Evolutionary conservation across 2,113 vertebrate genomes (phyloP).

Genomic region (Callipepla squamata): DNA sequence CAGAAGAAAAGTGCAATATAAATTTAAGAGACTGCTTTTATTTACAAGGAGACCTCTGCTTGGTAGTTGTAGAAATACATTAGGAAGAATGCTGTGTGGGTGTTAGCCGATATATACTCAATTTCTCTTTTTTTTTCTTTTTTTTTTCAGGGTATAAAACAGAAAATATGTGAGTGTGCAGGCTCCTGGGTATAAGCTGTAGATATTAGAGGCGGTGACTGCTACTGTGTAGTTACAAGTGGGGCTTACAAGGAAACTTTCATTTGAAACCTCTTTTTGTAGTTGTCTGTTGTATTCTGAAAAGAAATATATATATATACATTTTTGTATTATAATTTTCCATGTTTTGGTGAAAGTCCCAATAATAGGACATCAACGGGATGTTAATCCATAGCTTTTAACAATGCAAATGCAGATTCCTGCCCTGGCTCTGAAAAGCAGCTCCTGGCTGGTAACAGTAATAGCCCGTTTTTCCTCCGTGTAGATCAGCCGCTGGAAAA

Average conservation of each 20-base stretch:
- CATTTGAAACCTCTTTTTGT: constrained; percentile 29
- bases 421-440: not conserved
- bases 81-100: constrained; percentile 58
- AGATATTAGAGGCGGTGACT: constrained; percentile 37
- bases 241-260: constrained; percentile 28
- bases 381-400: constrained; percentile 27
- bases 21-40: constrained; percentile 64
- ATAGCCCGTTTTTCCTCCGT: not conserved
- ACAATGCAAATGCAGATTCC: not conserved
- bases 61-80: constrained; percentile 62
- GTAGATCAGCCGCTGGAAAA: not conserved
- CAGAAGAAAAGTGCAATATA: constrained; percentile 65
- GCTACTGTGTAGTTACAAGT: constrained; percentile 30
- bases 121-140: constrained; percentile 31
- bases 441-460: not conserved
- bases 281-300: constrained; percentile 21
- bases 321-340: constrained; percentile 40
- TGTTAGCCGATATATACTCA: constrained; percentile 35
- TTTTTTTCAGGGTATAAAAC: constrained; percentile 43
- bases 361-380: constrained; percentile 13
- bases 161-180: constrained; percentile 49
- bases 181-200: constrained; percentile 57
- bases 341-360: constrained; percentile 15
- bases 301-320: not conserved
- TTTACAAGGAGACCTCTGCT: constrained; percentile 64